A percentile compares a stretch with the other conserved stretches of the same genome.
phyloP scores from a whole-genome alignment of 2,888 invertebrate genomes.

The Dastarcus helophoroides region DNA sequence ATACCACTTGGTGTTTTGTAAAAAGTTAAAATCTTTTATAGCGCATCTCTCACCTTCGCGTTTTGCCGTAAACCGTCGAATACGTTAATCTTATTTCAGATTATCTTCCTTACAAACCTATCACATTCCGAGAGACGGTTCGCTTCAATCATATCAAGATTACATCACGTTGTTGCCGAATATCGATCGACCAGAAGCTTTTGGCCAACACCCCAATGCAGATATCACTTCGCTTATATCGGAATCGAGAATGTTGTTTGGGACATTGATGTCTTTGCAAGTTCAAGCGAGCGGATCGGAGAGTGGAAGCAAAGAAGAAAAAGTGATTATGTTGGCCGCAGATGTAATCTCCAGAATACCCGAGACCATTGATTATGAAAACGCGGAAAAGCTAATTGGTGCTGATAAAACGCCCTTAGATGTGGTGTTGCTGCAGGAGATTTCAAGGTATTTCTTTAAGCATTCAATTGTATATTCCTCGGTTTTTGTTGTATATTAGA shows the following conservation, averaged over 20 bases:
- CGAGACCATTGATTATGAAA: conserved; percentile 61
- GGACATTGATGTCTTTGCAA: conserved; percentile 67
- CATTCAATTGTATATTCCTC: no score
- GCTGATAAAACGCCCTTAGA: conserved; percentile 64
- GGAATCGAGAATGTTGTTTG: conserved; percentile 64
- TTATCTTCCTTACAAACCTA: conserved; percentile 64
- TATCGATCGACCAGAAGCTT: conserved; percentile 73
- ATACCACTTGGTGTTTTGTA: no score
- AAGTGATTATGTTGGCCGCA: conserved; percentile 53
- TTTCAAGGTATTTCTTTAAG: conserved; percentile 36
- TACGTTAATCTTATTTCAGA: no score
- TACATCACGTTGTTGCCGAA: conserved; percentile 67
- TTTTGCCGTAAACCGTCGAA: no score
- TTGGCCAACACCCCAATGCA: conserved; percentile 84
- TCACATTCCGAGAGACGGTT: conserved; percentile 74
- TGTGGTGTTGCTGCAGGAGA: conserved; percentile 76
- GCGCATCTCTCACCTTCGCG: no score
- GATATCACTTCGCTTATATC: conserved; percentile 78
- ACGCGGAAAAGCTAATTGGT: conserved; percentile 63
- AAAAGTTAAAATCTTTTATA: no score
- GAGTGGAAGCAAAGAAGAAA: conserved; percentile 57
- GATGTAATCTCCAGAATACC: conserved; percentile 69
- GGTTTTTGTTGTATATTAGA: no score
- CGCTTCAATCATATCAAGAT: conserved; percentile 68
- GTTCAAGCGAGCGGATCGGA: conserved; percentile 47